phyloP scores from a whole-genome alignment of 2,888 invertebrate species.

The Chouioia cunea region DNA sequence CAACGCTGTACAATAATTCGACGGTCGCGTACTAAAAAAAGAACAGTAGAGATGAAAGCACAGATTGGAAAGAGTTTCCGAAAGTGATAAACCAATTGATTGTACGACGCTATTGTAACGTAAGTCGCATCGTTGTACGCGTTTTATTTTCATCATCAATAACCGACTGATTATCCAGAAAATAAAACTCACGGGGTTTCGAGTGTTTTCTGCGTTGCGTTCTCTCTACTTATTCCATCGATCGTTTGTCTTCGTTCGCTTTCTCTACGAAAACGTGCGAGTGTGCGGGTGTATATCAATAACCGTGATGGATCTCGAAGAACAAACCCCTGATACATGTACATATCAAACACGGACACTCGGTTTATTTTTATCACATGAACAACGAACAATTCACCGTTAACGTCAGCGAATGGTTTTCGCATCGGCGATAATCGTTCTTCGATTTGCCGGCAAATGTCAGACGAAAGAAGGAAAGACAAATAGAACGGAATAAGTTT shows the following conservation, averaged over 20 bases:
- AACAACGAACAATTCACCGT: constrained; percentile 41
- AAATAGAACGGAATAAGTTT: background rate
- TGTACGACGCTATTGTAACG: constrained; percentile 30
- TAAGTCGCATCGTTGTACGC: constrained; percentile 19
- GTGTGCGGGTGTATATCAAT: background rate
- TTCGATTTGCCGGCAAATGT: constrained; percentile 10
- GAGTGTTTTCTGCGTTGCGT: constrained; percentile 23
- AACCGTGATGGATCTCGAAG: constrained; percentile 24
- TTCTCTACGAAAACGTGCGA: constrained; percentile 21
- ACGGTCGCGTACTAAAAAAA: constrained; percentile 35
- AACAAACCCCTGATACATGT: constrained; percentile 31
- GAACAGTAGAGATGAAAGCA: constrained; percentile 29
- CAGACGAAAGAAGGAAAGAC: constrained; percentile 1
- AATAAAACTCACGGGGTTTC: constrained; percentile 12
- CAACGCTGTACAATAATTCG: constrained; percentile 34
- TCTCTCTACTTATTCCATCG: constrained; percentile 11
- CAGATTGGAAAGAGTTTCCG: constrained; percentile 21
- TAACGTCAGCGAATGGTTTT: constrained; percentile 32
- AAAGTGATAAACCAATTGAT: constrained; percentile 19
- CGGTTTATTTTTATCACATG: constrained; percentile 46
- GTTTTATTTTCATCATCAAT: background rate
- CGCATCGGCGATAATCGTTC: constrained; percentile 25
- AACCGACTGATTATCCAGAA: constrained; percentile 6
- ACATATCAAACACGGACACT: constrained; percentile 29
- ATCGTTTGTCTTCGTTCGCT: constrained; percentile 8